Evolutionary conservation across 1,140 invertebrate genomes (phyloP).

Genomic region (Pygmarrhopalites habei): DNA sequence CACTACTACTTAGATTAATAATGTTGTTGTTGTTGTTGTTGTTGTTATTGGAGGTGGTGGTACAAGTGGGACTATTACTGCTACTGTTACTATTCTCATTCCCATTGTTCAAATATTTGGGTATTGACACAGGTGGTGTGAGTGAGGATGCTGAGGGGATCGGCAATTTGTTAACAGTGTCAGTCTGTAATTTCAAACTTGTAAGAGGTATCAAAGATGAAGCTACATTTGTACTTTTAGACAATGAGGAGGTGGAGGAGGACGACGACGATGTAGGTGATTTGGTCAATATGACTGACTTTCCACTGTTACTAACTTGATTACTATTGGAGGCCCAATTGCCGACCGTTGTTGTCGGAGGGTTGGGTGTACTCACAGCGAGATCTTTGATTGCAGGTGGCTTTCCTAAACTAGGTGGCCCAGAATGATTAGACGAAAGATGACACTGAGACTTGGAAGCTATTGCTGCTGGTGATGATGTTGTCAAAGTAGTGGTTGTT

Average conservation of each 20-base stretch:
- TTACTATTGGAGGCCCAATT: not conserved
- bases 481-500: constrained; percentile 5
- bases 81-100: too few species aligned
- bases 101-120: constrained; percentile 1
- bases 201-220: constrained; percentile 10
- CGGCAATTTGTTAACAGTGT: constrained; percentile 19
- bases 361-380: constrained; percentile 21
- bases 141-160: not conserved
- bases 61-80: not conserved
- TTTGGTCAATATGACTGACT: constrained; percentile 41
- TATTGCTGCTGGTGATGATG: not conserved
- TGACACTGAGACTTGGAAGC: constrained; percentile 38
- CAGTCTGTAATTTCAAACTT: constrained; percentile 15
- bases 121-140: not conserved
- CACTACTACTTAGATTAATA: not conserved
- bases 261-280: constrained; percentile 30
- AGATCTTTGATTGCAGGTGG: constrained; percentile 31
- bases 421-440: too few species aligned
- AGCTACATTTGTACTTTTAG: constrained; percentile 36
- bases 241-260: constrained; percentile 31
- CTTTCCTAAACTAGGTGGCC: not conserved
- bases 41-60: not conserved
- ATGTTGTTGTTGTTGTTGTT: not conserved
- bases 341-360: not conserved
- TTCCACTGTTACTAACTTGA: constrained; percentile 35